A percentile compares a stretch with the other conserved stretches of the same genome.
phyloP scores from a whole-genome alignment of 2,888 invertebrate genomes.

The Polia nebulosa region DNA sequence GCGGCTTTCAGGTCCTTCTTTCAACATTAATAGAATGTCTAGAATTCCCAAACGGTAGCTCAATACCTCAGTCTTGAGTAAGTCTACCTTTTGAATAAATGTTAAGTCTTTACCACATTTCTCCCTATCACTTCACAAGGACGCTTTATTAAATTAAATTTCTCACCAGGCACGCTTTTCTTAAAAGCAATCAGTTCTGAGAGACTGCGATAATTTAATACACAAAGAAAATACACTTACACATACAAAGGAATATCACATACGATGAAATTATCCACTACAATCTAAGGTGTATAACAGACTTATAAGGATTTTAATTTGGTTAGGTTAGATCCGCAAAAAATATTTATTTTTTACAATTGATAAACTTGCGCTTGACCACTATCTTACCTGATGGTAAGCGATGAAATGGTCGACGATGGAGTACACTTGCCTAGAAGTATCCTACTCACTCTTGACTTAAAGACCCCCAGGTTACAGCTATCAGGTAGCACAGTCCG shows the following conservation, averaged over 20 bases:
- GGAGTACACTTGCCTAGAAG: too few relatives aligned
- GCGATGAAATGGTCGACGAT: too few relatives aligned
- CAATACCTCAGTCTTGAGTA: not conserved
- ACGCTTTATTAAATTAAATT: conserved; percentile 42
- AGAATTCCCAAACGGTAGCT: conserved; percentile 8
- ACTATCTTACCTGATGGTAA: too few relatives aligned
- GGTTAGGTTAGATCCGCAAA: too few relatives aligned
- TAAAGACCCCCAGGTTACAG: too few relatives aligned
- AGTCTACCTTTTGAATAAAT: conserved; percentile 14
- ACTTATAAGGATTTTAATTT: not conserved
- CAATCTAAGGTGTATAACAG: conserved; percentile 22
- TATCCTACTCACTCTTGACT: too few relatives aligned
- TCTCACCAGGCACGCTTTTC: conserved; percentile 7
- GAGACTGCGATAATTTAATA: conserved; percentile 49
- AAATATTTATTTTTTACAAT: too few relatives aligned
- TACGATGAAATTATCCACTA: conserved; percentile 4
- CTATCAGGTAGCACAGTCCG: too few relatives aligned
- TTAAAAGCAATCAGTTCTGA: conserved; percentile 42
- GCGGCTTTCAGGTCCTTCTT: conserved; percentile 26
- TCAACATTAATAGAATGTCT: conserved; percentile 16
- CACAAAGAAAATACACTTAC: conserved; percentile 51
- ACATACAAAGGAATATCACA: conserved; percentile 4
- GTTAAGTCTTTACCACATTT: conserved; percentile 20
- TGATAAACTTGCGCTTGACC: too few relatives aligned
- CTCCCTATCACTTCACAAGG: conserved; percentile 21